Evolutionary conservation across 2,888 invertebrate species (phyloP).

Genomic region (Drosophila hamatofila): DNA sequence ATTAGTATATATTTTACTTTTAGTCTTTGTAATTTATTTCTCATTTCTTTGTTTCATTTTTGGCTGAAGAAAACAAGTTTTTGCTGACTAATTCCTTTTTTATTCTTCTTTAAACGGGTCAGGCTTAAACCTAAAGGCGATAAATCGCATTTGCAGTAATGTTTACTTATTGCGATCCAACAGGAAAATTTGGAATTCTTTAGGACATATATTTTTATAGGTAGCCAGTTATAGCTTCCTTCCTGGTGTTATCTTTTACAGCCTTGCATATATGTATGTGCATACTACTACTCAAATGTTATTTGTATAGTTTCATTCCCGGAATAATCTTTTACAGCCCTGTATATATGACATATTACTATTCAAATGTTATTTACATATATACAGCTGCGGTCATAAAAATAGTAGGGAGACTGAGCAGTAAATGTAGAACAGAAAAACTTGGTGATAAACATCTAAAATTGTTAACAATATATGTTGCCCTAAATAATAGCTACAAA

Average conservation of each 20-base stretch:
- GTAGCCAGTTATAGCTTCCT: background rate
- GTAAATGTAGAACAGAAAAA: too few species aligned
- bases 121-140: constrained; percentile 2
- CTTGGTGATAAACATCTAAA: too few species aligned
- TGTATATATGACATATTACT: background rate
- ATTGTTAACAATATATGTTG: too few species aligned
- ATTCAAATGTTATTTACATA: background rate
- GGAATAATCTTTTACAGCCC: background rate
- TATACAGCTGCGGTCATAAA: background rate
- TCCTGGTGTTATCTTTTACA: background rate
- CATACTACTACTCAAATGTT: background rate
- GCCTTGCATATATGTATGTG: background rate
- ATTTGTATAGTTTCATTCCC: background rate
- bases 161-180: background rate
- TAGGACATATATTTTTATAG: background rate
- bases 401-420: too few species aligned
- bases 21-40: too few species aligned
- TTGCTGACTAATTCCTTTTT: background rate
- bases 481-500: too few species aligned
- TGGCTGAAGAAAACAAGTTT: background rate
- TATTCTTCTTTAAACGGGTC: constrained; percentile 15
- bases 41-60: background rate
- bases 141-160: background rate
- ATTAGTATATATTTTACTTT: too few species aligned
- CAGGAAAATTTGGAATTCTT: background rate